phyloP scores from a whole-genome alignment of 2,113 vertebrate genomes.

The Cebidichthys violaceus region DNA sequence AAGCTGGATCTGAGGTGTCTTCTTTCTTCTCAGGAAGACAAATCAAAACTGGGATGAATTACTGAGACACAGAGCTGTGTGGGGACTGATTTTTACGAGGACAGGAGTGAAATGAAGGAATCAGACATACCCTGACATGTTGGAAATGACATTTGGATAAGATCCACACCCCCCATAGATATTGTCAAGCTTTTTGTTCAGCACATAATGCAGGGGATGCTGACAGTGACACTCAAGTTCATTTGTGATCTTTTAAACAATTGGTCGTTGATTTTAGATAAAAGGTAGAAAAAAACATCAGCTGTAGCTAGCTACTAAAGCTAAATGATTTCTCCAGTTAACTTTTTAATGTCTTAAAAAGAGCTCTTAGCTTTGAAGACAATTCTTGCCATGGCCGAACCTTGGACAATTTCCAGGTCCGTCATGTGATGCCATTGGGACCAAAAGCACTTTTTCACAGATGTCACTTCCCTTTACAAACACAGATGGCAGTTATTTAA shows the following conservation, averaged over 20 bases:
- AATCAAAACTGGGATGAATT: conserved; percentile 15
- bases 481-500: no score
- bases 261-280: not conserved
- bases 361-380: no score
- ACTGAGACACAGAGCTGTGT: not conserved
- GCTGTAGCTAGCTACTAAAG: not conserved
- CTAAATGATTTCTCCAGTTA: not conserved
- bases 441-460: no score
- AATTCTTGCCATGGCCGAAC: no score
- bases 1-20: conserved; percentile 13
- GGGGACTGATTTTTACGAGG: conserved; percentile 2
- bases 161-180: not conserved
- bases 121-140: not conserved
- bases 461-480: no score
- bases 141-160: not conserved
- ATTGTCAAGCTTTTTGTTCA: not conserved
- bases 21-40: conserved; percentile 30
- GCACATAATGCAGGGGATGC: not conserved
- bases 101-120: not conserved
- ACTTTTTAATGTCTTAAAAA: not conserved
- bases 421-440: no score
- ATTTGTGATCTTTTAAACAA: not conserved
- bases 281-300: not conserved
- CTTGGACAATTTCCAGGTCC: no score
- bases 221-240: not conserved